These are phyloP conservation scores for Lepus oiostolus DNA, from an alignment of 2,797 vertebrate genomes.

Conservation along the genomic window DNA sequence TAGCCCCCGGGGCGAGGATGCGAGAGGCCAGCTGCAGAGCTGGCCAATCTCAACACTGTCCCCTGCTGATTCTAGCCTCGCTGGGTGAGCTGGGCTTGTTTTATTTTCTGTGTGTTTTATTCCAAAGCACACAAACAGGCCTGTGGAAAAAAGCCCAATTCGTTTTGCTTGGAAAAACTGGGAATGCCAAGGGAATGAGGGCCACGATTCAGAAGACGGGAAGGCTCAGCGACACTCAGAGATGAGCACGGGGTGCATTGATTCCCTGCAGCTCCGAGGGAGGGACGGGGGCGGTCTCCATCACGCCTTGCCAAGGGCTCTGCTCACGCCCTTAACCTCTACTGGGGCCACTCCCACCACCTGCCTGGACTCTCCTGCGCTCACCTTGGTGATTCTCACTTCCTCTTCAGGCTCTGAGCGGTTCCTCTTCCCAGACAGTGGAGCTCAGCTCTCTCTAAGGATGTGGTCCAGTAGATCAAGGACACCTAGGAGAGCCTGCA, in stretches of 20 bases:
- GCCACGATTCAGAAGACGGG: background rate
- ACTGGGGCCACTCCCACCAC: fast-evolving
- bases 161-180: conserved; percentile 42
- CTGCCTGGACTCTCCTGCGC: background rate
- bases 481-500: background rate
- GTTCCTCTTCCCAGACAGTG: background rate
- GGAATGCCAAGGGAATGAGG: background rate
- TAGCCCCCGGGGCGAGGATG: background rate
- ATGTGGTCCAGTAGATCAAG: background rate
- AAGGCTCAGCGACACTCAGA: background rate
- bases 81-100: conserved; percentile 37
- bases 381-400: background rate
- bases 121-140: conserved; percentile 69
- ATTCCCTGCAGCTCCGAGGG: background rate
- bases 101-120: conserved; percentile 45
- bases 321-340: background rate
- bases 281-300: too few species aligned
- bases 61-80: background rate
- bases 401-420: background rate
- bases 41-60: conserved; percentile 69
- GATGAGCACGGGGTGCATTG: fast-evolving
- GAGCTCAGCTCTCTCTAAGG: background rate
- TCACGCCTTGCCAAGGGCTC: background rate
- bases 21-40: background rate
- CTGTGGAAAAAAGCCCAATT: background rate